Base-by-base conservation (phyloP, 2,888 invertebrate species). In the Aphidius colemani region DNA sequence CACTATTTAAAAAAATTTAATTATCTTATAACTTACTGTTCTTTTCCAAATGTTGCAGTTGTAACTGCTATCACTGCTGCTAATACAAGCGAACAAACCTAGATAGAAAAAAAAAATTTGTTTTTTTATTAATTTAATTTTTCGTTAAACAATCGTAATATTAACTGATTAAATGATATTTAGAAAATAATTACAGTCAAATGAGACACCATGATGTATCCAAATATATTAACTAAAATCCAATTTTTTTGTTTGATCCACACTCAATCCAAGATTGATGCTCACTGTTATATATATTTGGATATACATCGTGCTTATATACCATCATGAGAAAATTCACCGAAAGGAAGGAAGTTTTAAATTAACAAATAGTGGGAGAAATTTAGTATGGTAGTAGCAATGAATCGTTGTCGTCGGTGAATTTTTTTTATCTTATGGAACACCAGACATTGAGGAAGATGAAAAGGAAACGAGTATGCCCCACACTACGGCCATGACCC, bases 231-330 rank as follows among this genome's bases (percentile, higher is more conserved):
- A 18, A 18, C 13, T 18, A 18, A 18, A 48, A 46, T 45, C 13
- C 45, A 7, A 13, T 48, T 45, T n/a, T 60, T 51, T 49, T 51
- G 62, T 65, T 55, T 59, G 67, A 63, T 69, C 67, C 65, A 59
- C 67, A 64, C 68, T 63, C 64, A 53, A 67, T 68, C 61, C 64
- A 64, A 63, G 71, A 66, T 68, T 62, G 70, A 68, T 69, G 73
- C 70, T 74, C 72, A 80, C 81, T 80, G 78, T 76, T 74, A 78
- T 76, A 78, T 77, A 78, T 77, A 79, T 75, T 74, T 73, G 67
- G 70, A 70, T 69, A 72, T 72, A 70, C 69, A 74, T 80, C 39
- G n/a, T n/a, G 46, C 13, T 74, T 81, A 80, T 80, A 79, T 73
- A 74, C 64, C 66, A 66, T 66, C 59, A 66, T 68, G 71, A 73